Evolutionary conservation across 2,888 invertebrate species (phyloP).

Genomic region (Agrochola litura): DNA sequence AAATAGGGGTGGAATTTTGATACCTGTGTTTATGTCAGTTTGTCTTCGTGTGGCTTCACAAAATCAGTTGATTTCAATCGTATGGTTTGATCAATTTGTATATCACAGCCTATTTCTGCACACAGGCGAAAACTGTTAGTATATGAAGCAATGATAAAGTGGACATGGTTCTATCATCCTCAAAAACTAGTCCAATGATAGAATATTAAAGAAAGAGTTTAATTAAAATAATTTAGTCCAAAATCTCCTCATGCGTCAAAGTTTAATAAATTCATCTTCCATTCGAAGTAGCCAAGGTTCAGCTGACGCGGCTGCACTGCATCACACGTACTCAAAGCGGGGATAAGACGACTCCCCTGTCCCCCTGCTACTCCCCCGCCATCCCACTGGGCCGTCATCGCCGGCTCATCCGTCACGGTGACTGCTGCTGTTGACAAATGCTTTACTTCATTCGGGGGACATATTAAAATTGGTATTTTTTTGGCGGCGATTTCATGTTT

Average conservation of each 20-base stretch:
- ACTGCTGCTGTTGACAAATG: slow-evolving; percentile 84
- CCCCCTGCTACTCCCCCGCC: slow-evolving; percentile 39
- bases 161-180: not conserved
- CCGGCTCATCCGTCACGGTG: slow-evolving; percentile 80
- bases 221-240: slow-evolving; percentile 1
- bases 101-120: not conserved
- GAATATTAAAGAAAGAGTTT: not conserved
- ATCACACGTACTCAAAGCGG: slow-evolving; percentile 58
- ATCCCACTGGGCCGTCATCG: slow-evolving; percentile 70
- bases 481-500: slow-evolving; percentile 59
- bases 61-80: not conserved
- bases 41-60: not conserved
- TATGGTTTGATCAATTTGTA: not conserved
- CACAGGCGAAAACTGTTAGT: not conserved
- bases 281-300: slow-evolving; percentile 39
- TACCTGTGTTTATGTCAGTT: not conserved
- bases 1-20: not conserved
- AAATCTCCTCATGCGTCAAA: slow-evolving; percentile 10
- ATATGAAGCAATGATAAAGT: not conserved
- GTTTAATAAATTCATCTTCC: slow-evolving; percentile 37
- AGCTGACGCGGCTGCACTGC: slow-evolving; percentile 62
- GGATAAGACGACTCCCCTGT: slow-evolving; percentile 52
- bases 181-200: not conserved
- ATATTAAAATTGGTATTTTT: slow-evolving; percentile 76
- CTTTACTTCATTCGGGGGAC: slow-evolving; percentile 74